These are phyloP conservation scores for Balanococcus diminutus DNA, from an alignment of 2,888 invertebrate species.

Conservation along the genomic window DNA sequence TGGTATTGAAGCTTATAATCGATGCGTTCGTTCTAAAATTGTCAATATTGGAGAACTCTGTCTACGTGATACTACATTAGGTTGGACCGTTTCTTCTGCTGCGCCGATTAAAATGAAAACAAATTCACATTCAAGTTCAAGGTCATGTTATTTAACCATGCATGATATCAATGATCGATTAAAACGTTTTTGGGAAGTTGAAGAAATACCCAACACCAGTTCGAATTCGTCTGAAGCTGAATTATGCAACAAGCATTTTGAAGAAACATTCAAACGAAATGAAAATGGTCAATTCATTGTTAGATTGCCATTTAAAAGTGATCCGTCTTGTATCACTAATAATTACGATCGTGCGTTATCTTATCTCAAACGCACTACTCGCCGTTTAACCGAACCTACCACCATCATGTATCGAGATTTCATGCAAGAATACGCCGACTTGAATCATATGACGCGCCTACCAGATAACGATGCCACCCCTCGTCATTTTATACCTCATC, in stretches of 20 bases:
- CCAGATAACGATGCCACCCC: not conserved
- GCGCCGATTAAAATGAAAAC: not conserved
- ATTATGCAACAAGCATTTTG: not conserved
- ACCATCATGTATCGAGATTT: not conserved
- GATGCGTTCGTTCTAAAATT: too few relatives aligned
- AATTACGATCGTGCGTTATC: not conserved
- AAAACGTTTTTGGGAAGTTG: not conserved
- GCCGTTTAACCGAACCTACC: not conserved
- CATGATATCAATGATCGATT: not conserved
- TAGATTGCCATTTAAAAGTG: slow-evolving; percentile 6
- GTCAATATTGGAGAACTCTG: too few relatives aligned
- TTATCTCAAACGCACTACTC: not conserved
- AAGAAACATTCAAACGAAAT: not conserved
- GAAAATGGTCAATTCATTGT: not conserved
- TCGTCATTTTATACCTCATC: not conserved
- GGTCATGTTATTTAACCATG: too few relatives aligned
- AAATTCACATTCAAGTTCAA: too few relatives aligned
- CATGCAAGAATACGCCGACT: not conserved
- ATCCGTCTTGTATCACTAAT: not conserved
- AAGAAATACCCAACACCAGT: not conserved
- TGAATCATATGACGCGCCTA: slow-evolving; percentile 8
- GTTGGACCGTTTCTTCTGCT: too few relatives aligned
- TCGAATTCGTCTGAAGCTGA: not conserved
- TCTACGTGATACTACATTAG: too few relatives aligned
- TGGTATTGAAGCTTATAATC: too few relatives aligned